A percentile compares a stretch with the other conserved stretches of the same genome.
phyloP scores from a whole-genome alignment of 2,797 vertebrate genomes.

The Artibeus lituratus region DNA sequence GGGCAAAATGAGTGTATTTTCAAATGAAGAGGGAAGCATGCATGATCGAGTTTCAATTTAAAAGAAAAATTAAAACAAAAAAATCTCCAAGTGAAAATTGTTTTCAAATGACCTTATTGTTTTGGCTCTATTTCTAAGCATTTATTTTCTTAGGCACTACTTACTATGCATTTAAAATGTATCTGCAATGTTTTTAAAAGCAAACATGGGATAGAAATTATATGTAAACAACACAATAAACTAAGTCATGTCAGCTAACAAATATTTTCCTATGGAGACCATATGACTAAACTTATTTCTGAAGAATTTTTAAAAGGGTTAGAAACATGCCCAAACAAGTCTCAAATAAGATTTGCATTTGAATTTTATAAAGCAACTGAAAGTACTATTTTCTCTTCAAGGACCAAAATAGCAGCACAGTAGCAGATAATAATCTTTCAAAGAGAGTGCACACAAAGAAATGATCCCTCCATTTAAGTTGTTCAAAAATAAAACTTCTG shows the following conservation, averaged over 20 bases:
- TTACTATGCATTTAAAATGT: neutral
- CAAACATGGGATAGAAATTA: neutral
- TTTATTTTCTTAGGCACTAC: slow-evolving; percentile 41
- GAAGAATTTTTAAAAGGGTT: neutral
- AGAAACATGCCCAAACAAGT: neutral
- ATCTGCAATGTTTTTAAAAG: slow-evolving; percentile 54
- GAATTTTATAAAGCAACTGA: neutral
- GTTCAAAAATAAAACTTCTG: slow-evolving; percentile 31
- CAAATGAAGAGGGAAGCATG: slow-evolving; percentile 49
- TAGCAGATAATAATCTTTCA: neutral
- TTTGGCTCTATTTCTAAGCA: neutral
- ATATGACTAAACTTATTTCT: neutral
- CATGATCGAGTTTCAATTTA: slow-evolving; percentile 58
- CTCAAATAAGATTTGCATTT: neutral
- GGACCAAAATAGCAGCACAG: neutral
- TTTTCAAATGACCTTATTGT: slow-evolving; percentile 51
- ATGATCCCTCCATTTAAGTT: neutral
- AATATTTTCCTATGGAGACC: neutral
- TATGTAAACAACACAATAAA: slow-evolving; percentile 38
- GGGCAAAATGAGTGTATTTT: slow-evolving; percentile 10
- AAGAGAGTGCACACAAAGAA: neutral
- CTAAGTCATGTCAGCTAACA: neutral
- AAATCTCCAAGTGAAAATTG: slow-evolving; percentile 22
- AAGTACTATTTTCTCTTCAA: neutral
- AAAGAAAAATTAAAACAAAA: slow-evolving; percentile 53